Conservation (phyloP, 1,140 invertebrate species). For the Drosophila burlai region DNA sequence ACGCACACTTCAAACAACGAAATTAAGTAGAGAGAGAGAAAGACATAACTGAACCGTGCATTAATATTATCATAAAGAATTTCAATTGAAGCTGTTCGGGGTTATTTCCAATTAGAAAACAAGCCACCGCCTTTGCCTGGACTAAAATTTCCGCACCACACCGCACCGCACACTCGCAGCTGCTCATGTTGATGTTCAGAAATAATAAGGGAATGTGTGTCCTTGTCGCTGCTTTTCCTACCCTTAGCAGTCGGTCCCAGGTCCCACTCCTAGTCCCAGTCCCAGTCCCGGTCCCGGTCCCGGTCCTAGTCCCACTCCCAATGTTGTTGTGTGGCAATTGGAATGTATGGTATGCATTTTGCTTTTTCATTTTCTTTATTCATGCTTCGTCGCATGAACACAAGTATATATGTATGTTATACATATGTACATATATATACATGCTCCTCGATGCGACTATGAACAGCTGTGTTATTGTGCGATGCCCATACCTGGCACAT, state of each 20-base stretch:
- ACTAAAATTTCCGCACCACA: slow-evolving; percentile 28
- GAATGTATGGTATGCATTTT: slow-evolving; percentile 76
- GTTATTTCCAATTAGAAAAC: slow-evolving; percentile 75
- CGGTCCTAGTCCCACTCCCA: slow-evolving; percentile 4
- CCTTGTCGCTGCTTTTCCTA: slow-evolving; percentile 49
- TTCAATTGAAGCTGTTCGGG: slow-evolving; percentile 59
- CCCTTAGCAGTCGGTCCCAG: slow-evolving; percentile 32
- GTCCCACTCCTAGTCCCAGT: background rate
- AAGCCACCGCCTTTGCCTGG: slow-evolving; percentile 26
- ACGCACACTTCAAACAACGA: slow-evolving; percentile 16
- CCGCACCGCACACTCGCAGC: slow-evolving; percentile 24
- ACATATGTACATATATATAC: slow-evolving; percentile 8
- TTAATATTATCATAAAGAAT: slow-evolving; percentile 56
- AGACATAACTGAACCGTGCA: slow-evolving; percentile 27
- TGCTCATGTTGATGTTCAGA: slow-evolving; percentile 19
- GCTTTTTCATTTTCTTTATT: slow-evolving; percentile 59
- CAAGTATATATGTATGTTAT: slow-evolving; percentile 18
- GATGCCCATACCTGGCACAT: slow-evolving; percentile 21
- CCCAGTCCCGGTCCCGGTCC: background rate
- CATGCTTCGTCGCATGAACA: slow-evolving; percentile 39
- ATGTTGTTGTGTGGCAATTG: slow-evolving; percentile 62
- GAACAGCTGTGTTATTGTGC: slow-evolving; percentile 12
- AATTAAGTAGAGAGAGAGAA: slow-evolving; percentile 13
- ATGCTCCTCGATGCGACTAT: slow-evolving; percentile 51
- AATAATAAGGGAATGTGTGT: slow-evolving; percentile 38